phyloP scores from a whole-genome alignment of 2,797 vertebrate species.

The Neosalanx taihuensis region DNA sequence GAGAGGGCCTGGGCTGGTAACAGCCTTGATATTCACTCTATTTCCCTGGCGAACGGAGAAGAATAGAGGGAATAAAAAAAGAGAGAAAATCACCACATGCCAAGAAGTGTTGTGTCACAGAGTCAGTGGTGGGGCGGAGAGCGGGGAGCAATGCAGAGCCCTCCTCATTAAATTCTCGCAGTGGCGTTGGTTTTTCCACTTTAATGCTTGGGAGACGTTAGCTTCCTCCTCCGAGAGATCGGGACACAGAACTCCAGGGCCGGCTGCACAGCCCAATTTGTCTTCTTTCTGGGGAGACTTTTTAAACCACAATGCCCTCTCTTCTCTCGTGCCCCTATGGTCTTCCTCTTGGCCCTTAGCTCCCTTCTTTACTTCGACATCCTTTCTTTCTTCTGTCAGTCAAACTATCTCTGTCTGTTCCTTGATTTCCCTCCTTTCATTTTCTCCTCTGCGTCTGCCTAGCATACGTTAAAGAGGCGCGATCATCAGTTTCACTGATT shows the following conservation, averaged over 20 bases:
- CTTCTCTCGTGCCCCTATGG: slow-evolving; percentile 15
- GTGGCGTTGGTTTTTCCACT: slow-evolving; percentile 73
- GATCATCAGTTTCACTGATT: slow-evolving; percentile 42
- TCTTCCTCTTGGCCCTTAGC: slow-evolving; percentile 6
- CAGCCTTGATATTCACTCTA: slow-evolving; percentile 33
- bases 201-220: slow-evolving; percentile 69
- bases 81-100: slow-evolving; percentile 54
- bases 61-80: slow-evolving; percentile 16
- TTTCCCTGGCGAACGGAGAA: slow-evolving; percentile 21
- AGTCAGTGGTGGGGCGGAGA: slow-evolving; percentile 44
- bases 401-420: not conserved
- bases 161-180: slow-evolving; percentile 74
- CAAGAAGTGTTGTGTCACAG: slow-evolving; percentile 64
- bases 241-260: slow-evolving; percentile 50
- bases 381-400: not conserved
- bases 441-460: slow-evolving; percentile 20
- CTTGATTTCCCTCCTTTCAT: not conserved
- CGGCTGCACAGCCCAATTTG: slow-evolving; percentile 66
- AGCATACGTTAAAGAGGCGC: slow-evolving; percentile 34
- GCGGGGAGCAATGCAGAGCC: slow-evolving; percentile 43
- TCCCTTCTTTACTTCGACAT: not conserved
- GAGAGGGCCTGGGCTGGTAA: slow-evolving; percentile 38
- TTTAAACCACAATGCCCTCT: slow-evolving; percentile 57
- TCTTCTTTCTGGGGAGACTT: slow-evolving; percentile 62
- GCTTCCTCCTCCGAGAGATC: slow-evolving; percentile 56